Evolutionary conservation across 2,888 invertebrate genomes (phyloP).

Genomic region (Caenorhabditis angaria): DNA sequence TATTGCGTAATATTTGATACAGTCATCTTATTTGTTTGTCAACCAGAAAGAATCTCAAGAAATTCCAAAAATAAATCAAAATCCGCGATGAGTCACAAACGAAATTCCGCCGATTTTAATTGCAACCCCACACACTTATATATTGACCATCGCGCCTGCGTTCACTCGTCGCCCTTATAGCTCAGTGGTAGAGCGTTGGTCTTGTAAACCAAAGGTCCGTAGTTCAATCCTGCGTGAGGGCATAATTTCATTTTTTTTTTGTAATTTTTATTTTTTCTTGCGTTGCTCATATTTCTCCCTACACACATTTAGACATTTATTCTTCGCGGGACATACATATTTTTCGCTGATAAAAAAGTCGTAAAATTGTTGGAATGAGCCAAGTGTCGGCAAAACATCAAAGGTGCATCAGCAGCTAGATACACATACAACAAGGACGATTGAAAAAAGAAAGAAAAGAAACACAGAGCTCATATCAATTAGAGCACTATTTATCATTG

Average conservation of each 20-base stretch:
- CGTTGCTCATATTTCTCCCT: not conserved
- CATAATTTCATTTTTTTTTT: slow-evolving; percentile 14
- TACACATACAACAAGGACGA: not conserved
- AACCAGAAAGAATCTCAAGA: not conserved
- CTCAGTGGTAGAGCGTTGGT: slow-evolving; percentile 55
- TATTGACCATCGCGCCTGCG: not conserved
- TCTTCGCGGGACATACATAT: not conserved
- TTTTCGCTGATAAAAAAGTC: slow-evolving; percentile 40
- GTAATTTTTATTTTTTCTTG: not conserved
- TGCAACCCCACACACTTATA: not conserved
- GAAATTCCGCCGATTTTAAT: not conserved
- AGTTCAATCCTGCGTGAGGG: slow-evolving; percentile 54
- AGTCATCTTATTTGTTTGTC: too few relatives aligned
- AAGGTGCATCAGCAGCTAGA: not conserved
- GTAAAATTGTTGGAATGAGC: slow-evolving; percentile 25
- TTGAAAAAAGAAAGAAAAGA: not conserved
- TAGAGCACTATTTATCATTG: slow-evolving; percentile 10
- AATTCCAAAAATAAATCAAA: not conserved
- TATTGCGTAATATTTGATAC: not conserved
- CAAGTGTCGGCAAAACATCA: slow-evolving; percentile 11
- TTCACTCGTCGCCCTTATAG: slow-evolving; percentile 39
- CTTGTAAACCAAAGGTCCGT: slow-evolving; percentile 55
- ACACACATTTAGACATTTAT: not conserved
- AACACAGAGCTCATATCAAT: slow-evolving; percentile 6
- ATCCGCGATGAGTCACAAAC: not conserved